Conservation (phyloP, 2,888 invertebrate genomes). For the Eugnorisma glareosa region DNA sequence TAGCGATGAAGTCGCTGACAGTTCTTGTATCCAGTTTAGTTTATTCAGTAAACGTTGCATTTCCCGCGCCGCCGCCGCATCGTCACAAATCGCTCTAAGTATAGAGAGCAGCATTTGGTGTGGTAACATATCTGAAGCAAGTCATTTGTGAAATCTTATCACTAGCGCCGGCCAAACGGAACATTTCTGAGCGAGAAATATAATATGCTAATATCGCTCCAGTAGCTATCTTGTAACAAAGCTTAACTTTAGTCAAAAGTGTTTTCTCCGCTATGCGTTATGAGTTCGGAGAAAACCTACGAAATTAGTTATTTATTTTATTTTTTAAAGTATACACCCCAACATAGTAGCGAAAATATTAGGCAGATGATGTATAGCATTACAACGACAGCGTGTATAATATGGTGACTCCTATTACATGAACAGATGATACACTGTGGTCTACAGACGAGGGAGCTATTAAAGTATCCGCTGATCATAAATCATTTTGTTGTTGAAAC, state of each 20-base stretch:
- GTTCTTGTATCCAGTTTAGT: background rate
- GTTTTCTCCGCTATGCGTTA: background rate
- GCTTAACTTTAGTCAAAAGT: no score
- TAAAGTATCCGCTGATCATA: background rate
- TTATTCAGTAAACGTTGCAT: background rate
- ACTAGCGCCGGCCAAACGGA: background rate
- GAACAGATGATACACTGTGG: background rate
- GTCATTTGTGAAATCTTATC: conserved; percentile 37
- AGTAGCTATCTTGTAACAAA: background rate
- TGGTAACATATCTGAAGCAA: conserved; percentile 38
- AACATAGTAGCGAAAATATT: background rate
- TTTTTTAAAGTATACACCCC: background rate
- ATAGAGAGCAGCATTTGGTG: conserved; percentile 31
- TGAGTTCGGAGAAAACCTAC: background rate
- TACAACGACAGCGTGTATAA: background rate
- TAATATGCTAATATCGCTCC: background rate
- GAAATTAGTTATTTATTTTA: no score
- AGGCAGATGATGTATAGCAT: background rate
- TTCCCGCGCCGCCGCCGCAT: conserved; percentile 3
- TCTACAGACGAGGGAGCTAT: background rate
- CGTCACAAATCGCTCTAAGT: conserved; percentile 18
- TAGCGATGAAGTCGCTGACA: background rate
- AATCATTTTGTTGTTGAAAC: conserved; percentile 1
- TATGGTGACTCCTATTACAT: background rate
- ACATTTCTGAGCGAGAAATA: background rate